Evolutionary conservation across 2,113 vertebrate species (phyloP), one percentile per base, ranked within the genome.

Genomic region (Rallus limicola): DNA sequence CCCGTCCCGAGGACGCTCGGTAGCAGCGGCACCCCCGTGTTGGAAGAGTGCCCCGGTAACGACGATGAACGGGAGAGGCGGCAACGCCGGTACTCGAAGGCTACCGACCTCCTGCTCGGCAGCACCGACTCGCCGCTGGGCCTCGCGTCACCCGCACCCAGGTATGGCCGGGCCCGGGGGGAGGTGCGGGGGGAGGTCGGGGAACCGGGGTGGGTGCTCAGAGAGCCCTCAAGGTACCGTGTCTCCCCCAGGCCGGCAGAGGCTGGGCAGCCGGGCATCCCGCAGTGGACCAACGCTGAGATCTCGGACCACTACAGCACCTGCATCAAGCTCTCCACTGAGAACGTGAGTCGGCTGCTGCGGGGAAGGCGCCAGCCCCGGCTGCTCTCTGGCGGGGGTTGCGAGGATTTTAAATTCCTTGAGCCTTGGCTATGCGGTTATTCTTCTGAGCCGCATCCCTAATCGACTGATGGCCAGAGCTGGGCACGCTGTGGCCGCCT

Each of bases 271-370:
- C 25, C 91, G 13, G 38, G 79, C 2, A 53, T 98, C 33, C 98
- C 98, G 10, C 99, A 98, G 34, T 97, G 99, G 96, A 99, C 96
- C 44, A 99, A 99, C 76, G 97, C 97, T 3, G 98, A 99, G 98
- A 99, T 99, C 95, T 98, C 99, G 24, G 99, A 99, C 53, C 99
- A 99, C 96, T 99, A 99, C 91, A 99, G 98, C 53, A 99, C 99
- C 65, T 99, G 99, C 95, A 99, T 99, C 97, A 99, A 99, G 82
- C 98, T 99, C 23, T 99, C 98, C 65, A 95, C 98, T 20, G 99
- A 99, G 97, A 99, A 99, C 50, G 99, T 99, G 97, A 99, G 99
- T 98, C 4, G 2, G 44, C 6, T 2, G 7, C 34, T 42, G 5
- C 52, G 19, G 44, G 52, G 36, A 67, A 34, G 24, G 23, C 10